Percentiles rank a stretch among this genome's conserved stretches.
Evolutionary conservation across 2,113 vertebrate species (phyloP).

Genomic region (Vicugna pacos): DNA sequence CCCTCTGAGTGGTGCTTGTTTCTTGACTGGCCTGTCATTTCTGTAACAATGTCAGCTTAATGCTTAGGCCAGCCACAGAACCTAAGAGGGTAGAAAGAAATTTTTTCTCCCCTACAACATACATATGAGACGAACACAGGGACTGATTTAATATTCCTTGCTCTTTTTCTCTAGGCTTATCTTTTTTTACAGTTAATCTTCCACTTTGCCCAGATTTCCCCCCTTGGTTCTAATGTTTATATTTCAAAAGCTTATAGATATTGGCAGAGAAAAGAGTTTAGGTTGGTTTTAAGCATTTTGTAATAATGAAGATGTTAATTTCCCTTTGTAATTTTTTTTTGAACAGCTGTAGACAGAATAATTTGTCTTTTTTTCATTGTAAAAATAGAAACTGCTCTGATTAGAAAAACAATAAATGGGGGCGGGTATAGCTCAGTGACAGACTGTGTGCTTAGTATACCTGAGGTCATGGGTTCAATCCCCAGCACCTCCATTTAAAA

Average conservation of each 20-base stretch:
- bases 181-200: background rate
- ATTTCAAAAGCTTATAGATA: background rate
- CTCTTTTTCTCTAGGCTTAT: background rate
- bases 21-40: too few species aligned
- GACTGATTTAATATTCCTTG: background rate
- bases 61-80: background rate
- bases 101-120: background rate
- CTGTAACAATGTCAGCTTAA: background rate
- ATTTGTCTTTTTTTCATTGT: background rate
- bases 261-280: background rate
- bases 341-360: background rate
- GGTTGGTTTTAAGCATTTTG: background rate
- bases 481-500: too few species aligned
- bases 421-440: too few species aligned
- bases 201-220: background rate
- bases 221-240: background rate
- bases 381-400: background rate
- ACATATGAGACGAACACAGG: background rate
- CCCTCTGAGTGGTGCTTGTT: too few species aligned
- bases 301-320: constrained; percentile 30
- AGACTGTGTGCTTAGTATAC: too few species aligned
- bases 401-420: constrained; percentile 10
- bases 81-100: background rate
- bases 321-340: background rate
- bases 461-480: too few species aligned